phyloP scores from a whole-genome alignment of 1,140 invertebrate species.

The Nymphalis io region DNA sequence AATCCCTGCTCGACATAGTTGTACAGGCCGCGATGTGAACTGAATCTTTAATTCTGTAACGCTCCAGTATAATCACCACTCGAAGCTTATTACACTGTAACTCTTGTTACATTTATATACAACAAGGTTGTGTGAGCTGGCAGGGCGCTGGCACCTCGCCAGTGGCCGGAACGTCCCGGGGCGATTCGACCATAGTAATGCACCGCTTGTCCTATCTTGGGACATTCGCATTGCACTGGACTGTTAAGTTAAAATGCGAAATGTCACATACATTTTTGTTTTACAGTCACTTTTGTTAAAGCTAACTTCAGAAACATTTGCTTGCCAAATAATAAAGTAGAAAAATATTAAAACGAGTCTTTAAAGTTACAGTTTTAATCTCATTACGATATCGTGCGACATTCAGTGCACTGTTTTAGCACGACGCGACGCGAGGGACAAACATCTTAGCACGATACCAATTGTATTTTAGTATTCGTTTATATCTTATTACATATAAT shows the following conservation, averaged over 20 bases:
- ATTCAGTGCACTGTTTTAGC: too few species aligned
- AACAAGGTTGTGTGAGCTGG: neutral
- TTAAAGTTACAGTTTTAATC: too few species aligned
- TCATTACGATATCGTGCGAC: too few species aligned
- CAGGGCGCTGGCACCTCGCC: conserved; percentile 11
- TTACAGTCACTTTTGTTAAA: conserved; percentile 11
- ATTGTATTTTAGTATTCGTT: too few species aligned
- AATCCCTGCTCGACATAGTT: too few species aligned
- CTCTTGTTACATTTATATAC: neutral
- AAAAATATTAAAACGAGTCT: too few species aligned
- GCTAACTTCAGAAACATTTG: neutral
- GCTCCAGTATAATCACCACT: neutral
- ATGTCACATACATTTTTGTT: neutral
- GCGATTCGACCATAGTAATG: conserved; percentile 9
- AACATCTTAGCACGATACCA: too few species aligned
- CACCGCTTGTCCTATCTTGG: conserved; percentile 20
- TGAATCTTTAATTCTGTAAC: too few species aligned
- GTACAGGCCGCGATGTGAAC: too few species aligned
- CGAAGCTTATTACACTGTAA: neutral
- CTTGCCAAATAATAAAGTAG: neutral
- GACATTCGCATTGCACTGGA: conserved; percentile 20
- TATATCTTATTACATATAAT: too few species aligned
- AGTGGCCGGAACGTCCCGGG: conserved; percentile 11
- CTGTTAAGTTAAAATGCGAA: conserved; percentile 22
- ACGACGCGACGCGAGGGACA: too few species aligned